These are phyloP conservation scores for Syrrhaptes paradoxus DNA, from an alignment of 2,113 vertebrate species.

Conservation along the genomic window DNA sequence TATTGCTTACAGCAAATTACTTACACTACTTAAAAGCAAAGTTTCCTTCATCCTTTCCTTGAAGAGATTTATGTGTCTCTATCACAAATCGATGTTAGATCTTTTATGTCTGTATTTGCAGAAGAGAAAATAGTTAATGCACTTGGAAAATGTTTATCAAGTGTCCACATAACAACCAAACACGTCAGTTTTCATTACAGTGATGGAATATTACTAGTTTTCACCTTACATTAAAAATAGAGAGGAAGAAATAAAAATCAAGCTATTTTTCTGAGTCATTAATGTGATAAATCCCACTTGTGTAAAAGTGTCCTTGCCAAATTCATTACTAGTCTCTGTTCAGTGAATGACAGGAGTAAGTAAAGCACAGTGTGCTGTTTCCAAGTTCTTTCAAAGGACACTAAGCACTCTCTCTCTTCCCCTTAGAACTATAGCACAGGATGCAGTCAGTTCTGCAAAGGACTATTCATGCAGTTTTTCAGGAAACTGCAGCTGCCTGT, in stretches of 20 bases:
- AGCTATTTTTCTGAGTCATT: slow-evolving; percentile 7
- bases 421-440: neutral
- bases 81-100: neutral
- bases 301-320: neutral
- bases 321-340: neutral
- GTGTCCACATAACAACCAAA: neutral
- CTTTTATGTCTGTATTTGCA: neutral
- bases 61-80: neutral
- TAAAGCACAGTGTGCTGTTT: neutral
- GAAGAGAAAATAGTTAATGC: neutral
- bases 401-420: neutral
- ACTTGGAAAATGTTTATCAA: neutral
- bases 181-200: neutral
- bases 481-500: too few relatives aligned
- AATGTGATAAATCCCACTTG: neutral
- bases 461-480: too few relatives aligned
- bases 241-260: neutral
- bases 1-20: neutral
- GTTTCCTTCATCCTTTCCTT: neutral
- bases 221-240: neutral
- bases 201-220: neutral
- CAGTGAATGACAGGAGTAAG: neutral
- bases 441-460: neutral
- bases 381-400: neutral
- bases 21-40: neutral